These are phyloP conservation scores for Ceyx melanurus DNA, from an alignment of 2,113 vertebrate genomes.

Conservation along the genomic window DNA sequence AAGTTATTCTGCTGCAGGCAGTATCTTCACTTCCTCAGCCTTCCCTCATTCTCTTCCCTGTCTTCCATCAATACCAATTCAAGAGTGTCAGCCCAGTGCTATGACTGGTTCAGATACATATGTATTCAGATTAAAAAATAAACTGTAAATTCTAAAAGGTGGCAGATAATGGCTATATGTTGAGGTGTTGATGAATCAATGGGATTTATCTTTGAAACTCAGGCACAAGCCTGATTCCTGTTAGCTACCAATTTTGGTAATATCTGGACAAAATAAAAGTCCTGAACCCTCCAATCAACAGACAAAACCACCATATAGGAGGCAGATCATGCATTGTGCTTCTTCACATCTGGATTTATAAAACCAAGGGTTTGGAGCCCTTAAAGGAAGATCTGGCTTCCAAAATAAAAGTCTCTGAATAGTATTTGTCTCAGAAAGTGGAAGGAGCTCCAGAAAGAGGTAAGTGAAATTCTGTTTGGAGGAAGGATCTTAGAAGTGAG, in stretches of 20 bases:
- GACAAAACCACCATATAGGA: neutral
- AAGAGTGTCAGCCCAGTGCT: neutral
- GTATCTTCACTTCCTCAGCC: neutral
- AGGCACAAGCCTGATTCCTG: neutral
- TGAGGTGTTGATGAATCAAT: neutral
- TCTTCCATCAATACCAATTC: neutral
- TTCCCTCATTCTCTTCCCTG: neutral
- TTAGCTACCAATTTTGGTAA: neutral
- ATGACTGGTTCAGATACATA: neutral
- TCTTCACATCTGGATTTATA: neutral
- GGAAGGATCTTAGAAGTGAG: neutral
- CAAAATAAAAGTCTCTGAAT: neutral
- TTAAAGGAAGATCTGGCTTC: neutral
- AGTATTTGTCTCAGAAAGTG: neutral
- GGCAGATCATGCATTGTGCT: neutral
- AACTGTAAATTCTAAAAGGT: neutral
- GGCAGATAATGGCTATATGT: neutral
- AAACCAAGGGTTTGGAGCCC: neutral
- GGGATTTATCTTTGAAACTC: neutral
- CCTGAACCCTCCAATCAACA: neutral
- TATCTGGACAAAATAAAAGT: neutral
- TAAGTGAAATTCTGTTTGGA: neutral
- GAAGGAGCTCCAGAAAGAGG: neutral
- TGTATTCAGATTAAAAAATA: neutral
- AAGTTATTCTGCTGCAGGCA: neutral